phyloP scores from a whole-genome alignment of 2,888 invertebrate genomes.

The Biston betularia region DNA sequence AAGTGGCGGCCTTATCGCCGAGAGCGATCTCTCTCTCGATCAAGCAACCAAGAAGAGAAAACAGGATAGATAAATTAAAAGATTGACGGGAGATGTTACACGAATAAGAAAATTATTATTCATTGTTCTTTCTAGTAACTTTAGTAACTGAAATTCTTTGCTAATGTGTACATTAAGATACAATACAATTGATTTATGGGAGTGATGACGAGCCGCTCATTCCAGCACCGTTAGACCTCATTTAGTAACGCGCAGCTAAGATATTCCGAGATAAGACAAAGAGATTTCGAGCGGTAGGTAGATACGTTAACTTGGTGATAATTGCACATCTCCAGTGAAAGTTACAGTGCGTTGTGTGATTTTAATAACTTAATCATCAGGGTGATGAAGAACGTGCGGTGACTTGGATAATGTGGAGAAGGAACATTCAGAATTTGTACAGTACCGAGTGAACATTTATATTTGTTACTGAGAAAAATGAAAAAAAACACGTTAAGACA shows the following conservation, averaged over 20 bases:
- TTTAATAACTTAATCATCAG: constrained; percentile 10
- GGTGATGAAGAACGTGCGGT: not conserved
- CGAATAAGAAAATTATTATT: too few relatives aligned
- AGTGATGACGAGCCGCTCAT: not conserved
- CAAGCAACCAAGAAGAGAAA: too few relatives aligned
- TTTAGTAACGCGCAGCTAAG: not conserved
- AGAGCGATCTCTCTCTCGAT: too few relatives aligned
- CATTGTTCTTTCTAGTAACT: too few relatives aligned
- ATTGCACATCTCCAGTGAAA: not conserved
- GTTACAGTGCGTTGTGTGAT: constrained; percentile 4
- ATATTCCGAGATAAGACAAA: constrained; percentile 9
- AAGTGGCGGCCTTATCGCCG: too few relatives aligned
- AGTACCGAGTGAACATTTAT: too few relatives aligned
- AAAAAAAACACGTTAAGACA: too few relatives aligned
- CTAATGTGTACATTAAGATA: constrained; percentile 3
- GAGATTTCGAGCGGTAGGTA: not conserved
- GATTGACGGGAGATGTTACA: too few relatives aligned
- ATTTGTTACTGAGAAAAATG: too few relatives aligned
- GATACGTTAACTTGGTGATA: not conserved
- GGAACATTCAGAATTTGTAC: not conserved
- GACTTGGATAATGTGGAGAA: not conserved
- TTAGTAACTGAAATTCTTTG: not conserved
- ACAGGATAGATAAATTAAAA: too few relatives aligned
- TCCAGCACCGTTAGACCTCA: constrained; percentile 1
- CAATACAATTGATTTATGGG: constrained; percentile 4